phyloP scores from a whole-genome alignment of 2,113 vertebrate genomes.

The Myrmecobius fasciatus region DNA sequence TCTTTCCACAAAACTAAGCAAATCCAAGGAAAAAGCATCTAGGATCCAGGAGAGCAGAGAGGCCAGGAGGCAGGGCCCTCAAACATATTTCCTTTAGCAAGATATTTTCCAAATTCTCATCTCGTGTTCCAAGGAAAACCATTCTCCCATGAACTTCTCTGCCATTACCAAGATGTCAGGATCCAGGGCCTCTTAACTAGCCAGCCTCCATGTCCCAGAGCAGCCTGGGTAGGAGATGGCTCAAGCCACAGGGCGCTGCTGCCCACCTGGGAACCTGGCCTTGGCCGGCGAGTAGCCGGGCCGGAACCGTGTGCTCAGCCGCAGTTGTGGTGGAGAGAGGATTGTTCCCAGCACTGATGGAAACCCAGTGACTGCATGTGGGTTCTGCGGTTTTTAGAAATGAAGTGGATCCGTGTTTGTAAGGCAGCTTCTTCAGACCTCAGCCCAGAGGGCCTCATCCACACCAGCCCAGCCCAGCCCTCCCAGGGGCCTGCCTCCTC shows the following conservation, averaged over 20 bases:
- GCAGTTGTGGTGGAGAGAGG: constrained; percentile 39
- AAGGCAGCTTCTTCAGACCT: constrained; percentile 57
- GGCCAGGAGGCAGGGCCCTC: not conserved
- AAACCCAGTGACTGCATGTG: constrained; percentile 58
- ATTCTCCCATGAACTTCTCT: not conserved
- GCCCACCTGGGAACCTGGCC: not conserved
- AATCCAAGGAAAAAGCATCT: not conserved
- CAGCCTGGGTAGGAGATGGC: constrained; percentile 41
- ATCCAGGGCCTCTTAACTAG: not conserved
- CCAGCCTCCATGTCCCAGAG: not conserved
- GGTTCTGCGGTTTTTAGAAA: constrained; percentile 74
- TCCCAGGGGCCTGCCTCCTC: not conserved
- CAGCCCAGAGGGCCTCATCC: not conserved
- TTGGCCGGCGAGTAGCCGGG: constrained; percentile 23
- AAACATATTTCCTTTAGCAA: not conserved
- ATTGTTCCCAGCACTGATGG: constrained; percentile 60
- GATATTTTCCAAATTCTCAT: not conserved
- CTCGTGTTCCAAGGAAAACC: not conserved
- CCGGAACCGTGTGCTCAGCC: not conserved
- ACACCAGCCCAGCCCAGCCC: constrained; percentile 28
- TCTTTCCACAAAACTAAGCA: not conserved
- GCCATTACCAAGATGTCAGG: constrained; percentile 13
- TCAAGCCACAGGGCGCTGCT: constrained; percentile 51
- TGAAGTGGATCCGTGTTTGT: constrained; percentile 60
- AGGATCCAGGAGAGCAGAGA: not conserved